Evolutionary conservation across 35 echinoderm and acorn worm species (phyloP).

Genomic region (Diadema setosum): DNA sequence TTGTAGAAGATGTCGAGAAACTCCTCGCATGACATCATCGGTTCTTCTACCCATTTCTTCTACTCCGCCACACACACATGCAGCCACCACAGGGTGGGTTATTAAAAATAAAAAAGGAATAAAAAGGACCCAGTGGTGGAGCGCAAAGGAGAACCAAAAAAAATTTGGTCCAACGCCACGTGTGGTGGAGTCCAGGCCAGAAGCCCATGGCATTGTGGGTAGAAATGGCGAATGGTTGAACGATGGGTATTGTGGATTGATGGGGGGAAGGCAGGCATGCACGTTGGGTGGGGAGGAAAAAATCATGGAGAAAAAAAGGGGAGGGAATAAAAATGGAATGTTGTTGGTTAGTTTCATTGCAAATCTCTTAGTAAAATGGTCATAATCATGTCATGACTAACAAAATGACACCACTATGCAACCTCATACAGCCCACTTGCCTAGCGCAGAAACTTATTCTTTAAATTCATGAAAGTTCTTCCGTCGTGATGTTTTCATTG

Average conservation of each 20-base stretch:
- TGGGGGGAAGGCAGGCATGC: conserved; percentile 1
- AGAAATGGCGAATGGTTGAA: neutral
- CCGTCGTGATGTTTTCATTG: too few species aligned
- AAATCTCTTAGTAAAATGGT: neutral
- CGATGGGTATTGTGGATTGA: too few species aligned
- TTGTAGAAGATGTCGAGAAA: neutral
- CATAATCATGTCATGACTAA: neutral
- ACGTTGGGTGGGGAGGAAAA: neutral
- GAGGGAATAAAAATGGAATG: neutral
- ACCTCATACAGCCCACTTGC: too few species aligned
- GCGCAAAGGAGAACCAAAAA: neutral
- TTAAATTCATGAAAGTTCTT: too few species aligned
- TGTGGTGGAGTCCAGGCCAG: neutral
- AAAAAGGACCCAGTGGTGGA: too few species aligned
- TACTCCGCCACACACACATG: neutral
- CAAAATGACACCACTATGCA: neutral
- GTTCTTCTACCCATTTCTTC: neutral
- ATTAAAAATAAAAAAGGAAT: too few species aligned
- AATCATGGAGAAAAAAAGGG: neutral
- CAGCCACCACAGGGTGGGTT: neutral
- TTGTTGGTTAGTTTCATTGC: neutral
- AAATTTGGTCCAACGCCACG: neutral
- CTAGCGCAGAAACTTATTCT: too few species aligned
- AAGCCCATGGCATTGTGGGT: neutral
- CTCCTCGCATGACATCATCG: neutral